Conservation (phyloP, 2,888 invertebrate genomes). For the Andricus curvator region DNA sequence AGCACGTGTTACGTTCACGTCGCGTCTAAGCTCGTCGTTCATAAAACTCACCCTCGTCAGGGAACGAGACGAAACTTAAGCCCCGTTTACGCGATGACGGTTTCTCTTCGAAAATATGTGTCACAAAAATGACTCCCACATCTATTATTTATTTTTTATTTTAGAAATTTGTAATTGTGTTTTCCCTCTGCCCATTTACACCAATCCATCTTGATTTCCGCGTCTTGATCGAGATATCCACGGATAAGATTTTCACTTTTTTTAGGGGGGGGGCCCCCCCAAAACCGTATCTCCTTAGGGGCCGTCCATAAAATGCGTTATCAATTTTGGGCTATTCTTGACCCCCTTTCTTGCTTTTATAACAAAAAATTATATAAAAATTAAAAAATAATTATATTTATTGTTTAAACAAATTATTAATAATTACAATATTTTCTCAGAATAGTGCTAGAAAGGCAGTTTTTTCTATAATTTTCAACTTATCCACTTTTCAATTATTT, state of each 20-base stretch:
- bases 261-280: no score
- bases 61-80: slow-evolving; percentile 19
- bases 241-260: background rate
- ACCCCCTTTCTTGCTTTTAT: no score
- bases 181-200: background rate
- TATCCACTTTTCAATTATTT: no score
- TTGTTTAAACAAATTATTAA: no score
- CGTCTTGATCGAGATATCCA: background rate
- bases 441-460: no score
- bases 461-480: no score
- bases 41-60: slow-evolving; percentile 38
- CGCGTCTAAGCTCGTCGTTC: slow-evolving; percentile 36
- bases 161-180: background rate
- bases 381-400: no score
- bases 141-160: background rate
- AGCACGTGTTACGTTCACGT: slow-evolving; percentile 41
- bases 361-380: no score
- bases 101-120: slow-evolving; percentile 14
- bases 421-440: no score
- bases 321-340: no score
- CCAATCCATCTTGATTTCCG: background rate
- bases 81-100: slow-evolving; percentile 15
- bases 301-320: no score
- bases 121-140: background rate
- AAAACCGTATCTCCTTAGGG: no score